Evolutionary conservation across 30 jellyfish, hydroid and myxozoan genomes (phyloP), one percentile per base, ranked within the genome.

Genomic region (Chironex yamaguchii): DNA sequence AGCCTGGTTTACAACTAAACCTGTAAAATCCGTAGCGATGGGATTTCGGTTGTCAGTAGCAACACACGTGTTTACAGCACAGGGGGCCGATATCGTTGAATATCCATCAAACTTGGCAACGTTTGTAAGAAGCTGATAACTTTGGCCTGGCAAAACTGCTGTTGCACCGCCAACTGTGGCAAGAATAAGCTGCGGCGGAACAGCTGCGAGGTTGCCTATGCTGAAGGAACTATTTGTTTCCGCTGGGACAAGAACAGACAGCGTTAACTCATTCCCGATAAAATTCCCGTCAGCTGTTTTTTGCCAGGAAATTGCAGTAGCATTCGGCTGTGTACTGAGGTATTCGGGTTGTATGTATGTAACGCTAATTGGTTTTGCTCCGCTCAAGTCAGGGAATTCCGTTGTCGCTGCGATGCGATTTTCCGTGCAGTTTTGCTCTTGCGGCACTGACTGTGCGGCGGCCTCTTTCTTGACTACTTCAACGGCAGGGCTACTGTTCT

Each of bases 131-230:
- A 94, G 49, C 25, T 94, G 99, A 80, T 94, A 94, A 68, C 96
- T 70, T 33, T 94, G 97, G 32, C 82, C 72, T 17, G 96, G 92
- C 28, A 91, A 93, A 12, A 72, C 53, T 31, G 89, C 84, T 24
- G 72, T 79, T 29, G 97, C 97, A 42, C 58, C 58, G 25, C 74
- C 26, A 6, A 87, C 90, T 3, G 98, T 93, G 22, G 94, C 73
- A 21, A 94, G 81, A 27, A 94, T 94, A 31, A 89, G 82, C 71
- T 94, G 99, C 48, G 99, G 99, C 48, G 97, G 99, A 90, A 89
- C 96, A 36, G 99, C 88, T 42, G 58, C 58, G 58, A 42, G 58
- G 17, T 42, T 50, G 17, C 89, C 76, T 2, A 86, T 86, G 67
- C 65, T 71, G 14, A 86, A 29, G 9, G 96, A 89, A 13, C 68